Conservation (phyloP, 2,797 vertebrate species). For the Tragopan temminckii region DNA sequence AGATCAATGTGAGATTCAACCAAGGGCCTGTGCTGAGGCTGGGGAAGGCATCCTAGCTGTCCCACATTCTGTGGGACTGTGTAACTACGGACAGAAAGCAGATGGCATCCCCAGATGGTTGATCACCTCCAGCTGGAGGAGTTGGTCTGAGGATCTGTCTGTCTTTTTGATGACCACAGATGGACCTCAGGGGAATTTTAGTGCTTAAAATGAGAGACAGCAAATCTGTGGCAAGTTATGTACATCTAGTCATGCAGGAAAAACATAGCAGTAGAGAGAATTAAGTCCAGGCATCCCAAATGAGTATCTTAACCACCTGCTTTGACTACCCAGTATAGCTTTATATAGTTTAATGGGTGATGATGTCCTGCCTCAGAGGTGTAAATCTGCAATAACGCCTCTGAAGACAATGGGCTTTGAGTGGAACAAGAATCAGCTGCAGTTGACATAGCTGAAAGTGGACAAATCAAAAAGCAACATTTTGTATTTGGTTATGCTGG, state of each 20-base stretch:
- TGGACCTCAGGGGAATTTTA: neutral
- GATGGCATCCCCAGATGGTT: neutral
- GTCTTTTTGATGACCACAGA: neutral
- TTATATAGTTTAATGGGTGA: neutral
- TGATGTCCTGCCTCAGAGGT: neutral
- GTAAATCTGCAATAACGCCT: neutral
- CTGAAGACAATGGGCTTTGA: neutral
- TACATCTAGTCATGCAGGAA: neutral
- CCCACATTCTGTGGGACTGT: neutral
- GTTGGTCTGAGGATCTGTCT: neutral
- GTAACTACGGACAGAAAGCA: neutral
- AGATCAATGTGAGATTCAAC: neutral
- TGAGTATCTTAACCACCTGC: neutral
- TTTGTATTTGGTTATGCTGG: neutral
- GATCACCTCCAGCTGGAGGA: fast-evolving
- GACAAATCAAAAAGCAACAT: neutral
- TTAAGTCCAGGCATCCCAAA: neutral
- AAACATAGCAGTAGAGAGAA: neutral
- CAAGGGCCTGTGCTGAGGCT: neutral
- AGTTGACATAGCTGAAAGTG: fast-evolving
- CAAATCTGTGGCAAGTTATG: neutral
- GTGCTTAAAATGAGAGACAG: neutral
- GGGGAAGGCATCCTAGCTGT: neutral
- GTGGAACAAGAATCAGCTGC: neutral
- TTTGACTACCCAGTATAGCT: neutral